These are phyloP conservation scores for Drosophila sturtevanti DNA, from an alignment of 1,140 invertebrate genomes.

Conservation along the genomic window DNA sequence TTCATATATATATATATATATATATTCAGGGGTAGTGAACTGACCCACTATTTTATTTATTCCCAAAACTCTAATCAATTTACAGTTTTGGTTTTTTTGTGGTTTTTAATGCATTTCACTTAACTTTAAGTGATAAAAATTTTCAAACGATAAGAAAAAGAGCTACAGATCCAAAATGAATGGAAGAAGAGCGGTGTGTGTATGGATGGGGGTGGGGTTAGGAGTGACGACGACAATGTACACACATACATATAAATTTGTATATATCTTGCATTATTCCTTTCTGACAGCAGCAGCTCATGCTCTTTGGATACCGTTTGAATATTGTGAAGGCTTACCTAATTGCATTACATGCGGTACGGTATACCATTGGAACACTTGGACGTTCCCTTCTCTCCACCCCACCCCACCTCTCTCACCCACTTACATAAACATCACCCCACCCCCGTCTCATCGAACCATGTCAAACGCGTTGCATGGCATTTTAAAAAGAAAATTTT, in stretches of 20 bases:
- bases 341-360: conserved; percentile 15
- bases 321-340: conserved; percentile 12
- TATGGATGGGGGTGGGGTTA: too few relatives aligned
- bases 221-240: too few relatives aligned
- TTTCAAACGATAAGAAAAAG: neutral
- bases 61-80: neutral
- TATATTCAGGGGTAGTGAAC: neutral
- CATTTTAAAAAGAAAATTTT: conserved; percentile 30
- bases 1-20: neutral
- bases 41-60: neutral
- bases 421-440: too few relatives aligned
- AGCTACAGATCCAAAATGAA: neutral
- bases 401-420: neutral
- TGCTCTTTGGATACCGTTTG: conserved; percentile 7
- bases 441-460: too few relatives aligned
- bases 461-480: conserved; percentile 28
- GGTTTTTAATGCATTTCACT: conserved; percentile 11
- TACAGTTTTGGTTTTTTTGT: neutral
- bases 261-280: neutral
- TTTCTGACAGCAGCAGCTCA: neutral
- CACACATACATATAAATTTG: too few relatives aligned
- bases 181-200: too few relatives aligned
- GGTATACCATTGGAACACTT: conserved; percentile 4
- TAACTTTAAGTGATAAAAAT: conserved; percentile 12
- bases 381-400: neutral